phyloP scores from a whole-genome alignment of 1,140 invertebrate genomes.

The Oreohelix idahoensis region DNA sequence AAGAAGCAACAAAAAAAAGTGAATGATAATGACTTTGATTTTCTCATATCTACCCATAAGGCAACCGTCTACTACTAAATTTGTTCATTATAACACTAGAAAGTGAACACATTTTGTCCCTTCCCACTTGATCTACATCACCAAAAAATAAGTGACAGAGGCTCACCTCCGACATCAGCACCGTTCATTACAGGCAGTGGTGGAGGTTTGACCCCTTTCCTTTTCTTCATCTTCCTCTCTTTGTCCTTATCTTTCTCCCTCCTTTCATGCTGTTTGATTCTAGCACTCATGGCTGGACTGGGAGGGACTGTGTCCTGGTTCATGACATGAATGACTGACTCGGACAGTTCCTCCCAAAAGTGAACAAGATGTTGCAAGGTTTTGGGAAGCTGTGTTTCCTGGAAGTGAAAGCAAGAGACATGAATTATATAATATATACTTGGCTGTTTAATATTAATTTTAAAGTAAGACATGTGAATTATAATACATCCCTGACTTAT shows the following conservation, averaged over 20 bases:
- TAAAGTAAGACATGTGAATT: too few species aligned
- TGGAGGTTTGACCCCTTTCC: conserved; percentile 64
- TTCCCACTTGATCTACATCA: too few species aligned
- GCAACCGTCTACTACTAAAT: too few species aligned
- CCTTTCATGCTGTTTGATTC: conserved; percentile 74
- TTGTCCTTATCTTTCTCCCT: conserved; percentile 72
- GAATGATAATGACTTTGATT: too few species aligned
- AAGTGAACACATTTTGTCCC: too few species aligned
- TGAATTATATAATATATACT: too few species aligned
- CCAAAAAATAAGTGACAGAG: too few species aligned
- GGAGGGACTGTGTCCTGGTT: conserved; percentile 76
- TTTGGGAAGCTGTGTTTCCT: conserved; percentile 83
- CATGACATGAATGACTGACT: conserved; percentile 75
- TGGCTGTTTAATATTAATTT: too few species aligned
- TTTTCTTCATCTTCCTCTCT: conserved; percentile 71
- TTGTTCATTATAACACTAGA: too few species aligned
- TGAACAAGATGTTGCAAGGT: conserved; percentile 82
- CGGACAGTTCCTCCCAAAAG: conserved; percentile 91
- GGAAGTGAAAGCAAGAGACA: neutral
- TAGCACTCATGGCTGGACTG: conserved; percentile 68
- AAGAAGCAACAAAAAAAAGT: too few species aligned
- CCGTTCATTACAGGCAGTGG: conserved; percentile 60
- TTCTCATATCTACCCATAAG: too few species aligned
- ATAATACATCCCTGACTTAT: too few species aligned
- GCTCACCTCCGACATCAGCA: conserved; percentile 55